phyloP scores from a whole-genome alignment of 2,888 invertebrate species.

The Drosophila percnosoma region DNA sequence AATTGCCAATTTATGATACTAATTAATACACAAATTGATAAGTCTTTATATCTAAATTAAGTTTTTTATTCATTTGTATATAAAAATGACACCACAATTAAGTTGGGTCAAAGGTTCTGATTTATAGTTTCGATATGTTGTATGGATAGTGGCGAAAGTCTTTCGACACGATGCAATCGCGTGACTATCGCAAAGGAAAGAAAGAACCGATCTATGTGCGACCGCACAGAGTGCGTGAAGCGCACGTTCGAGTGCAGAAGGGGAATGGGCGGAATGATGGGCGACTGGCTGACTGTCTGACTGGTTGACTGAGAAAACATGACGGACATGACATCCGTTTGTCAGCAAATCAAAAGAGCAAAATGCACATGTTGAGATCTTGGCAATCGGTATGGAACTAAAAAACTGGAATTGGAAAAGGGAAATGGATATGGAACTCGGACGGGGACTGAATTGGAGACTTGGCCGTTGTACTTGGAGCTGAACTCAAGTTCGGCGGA shows the following conservation, averaged over 20 bases:
- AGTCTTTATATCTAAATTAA: neutral
- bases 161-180: slow-evolving; percentile 32
- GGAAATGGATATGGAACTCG: slow-evolving; percentile 2
- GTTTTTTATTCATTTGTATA: neutral
- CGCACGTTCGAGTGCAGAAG: slow-evolving; percentile 50
- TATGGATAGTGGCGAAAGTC: slow-evolving; percentile 3
- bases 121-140: neutral
- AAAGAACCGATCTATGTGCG: slow-evolving; percentile 16
- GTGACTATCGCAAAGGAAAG: slow-evolving; percentile 32
- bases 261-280: neutral
- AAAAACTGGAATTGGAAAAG: slow-evolving; percentile 1
- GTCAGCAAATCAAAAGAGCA: slow-evolving; percentile 49
- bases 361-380: slow-evolving; percentile 17
- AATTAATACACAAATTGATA: neutral
- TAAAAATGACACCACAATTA: neutral
- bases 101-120: neutral
- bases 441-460: neutral
- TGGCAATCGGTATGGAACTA: slow-evolving; percentile 4
- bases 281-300: slow-evolving; percentile 2
- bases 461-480: neutral
- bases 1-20: neutral
- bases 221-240: slow-evolving; percentile 66
- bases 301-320: slow-evolving; percentile 42
- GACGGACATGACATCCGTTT: slow-evolving; percentile 64
- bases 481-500: slow-evolving; percentile 30